These are phyloP conservation scores for Allophyes oxyacanthae DNA, from an alignment of 2,888 invertebrate species.

Conservation along the genomic window DNA sequence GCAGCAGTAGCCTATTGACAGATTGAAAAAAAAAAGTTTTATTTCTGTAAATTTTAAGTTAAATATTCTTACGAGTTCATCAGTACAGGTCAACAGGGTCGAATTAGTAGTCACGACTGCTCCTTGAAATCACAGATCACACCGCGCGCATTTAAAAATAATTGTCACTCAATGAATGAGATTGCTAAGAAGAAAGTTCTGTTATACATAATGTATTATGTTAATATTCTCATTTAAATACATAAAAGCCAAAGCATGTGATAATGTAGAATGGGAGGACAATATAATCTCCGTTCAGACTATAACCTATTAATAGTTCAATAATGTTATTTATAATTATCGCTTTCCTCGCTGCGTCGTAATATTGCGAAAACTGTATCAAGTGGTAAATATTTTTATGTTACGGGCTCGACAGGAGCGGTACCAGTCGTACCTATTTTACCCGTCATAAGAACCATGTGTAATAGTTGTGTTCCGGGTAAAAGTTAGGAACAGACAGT, in stretches of 20 bases:
- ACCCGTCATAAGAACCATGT: too few relatives aligned
- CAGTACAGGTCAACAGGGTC: neutral
- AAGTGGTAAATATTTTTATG: too few relatives aligned
- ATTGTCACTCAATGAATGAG: conserved; percentile 2
- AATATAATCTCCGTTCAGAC: conserved; percentile 36
- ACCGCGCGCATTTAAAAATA: neutral
- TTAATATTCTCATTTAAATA: conserved; percentile 21
- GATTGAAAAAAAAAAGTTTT: too few relatives aligned
- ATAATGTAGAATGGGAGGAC: conserved; percentile 20
- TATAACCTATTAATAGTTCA: conserved; percentile 26
- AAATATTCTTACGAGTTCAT: too few relatives aligned
- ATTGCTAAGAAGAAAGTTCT: conserved; percentile 15
- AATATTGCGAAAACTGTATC: conserved; percentile 8
- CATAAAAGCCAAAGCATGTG: conserved; percentile 8
- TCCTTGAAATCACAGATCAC: neutral
- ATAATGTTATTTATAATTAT: conserved; percentile 22
- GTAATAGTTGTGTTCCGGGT: too few relatives aligned
- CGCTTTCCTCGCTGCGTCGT: conserved; percentile 19
- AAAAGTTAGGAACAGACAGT: too few relatives aligned
- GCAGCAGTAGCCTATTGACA: too few relatives aligned
- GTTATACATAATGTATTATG: conserved; percentile 10
- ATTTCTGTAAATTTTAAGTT: too few relatives aligned
- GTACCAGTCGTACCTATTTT: too few relatives aligned
- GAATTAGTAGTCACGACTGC: conserved; percentile 1
- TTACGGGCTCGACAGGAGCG: too few relatives aligned